phyloP scores from a whole-genome alignment of 2,113 vertebrate genomes.

The Litocranius walleri region DNA sequence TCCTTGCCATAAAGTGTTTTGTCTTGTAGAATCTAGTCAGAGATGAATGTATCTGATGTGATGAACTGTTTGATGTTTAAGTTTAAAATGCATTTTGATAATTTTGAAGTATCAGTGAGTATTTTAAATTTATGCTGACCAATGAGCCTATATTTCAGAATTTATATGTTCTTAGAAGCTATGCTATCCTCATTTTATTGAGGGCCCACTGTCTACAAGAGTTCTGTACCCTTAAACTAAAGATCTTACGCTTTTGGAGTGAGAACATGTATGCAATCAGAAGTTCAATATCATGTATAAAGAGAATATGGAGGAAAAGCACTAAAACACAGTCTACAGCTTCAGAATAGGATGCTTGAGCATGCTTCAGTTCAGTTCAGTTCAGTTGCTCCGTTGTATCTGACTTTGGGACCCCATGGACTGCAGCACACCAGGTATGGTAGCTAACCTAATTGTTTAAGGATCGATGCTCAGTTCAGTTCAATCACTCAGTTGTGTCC shows the following conservation, averaged over 20 bases:
- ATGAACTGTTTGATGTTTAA: background rate
- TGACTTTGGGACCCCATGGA: background rate
- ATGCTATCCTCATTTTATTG: background rate
- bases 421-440: background rate
- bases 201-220: background rate
- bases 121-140: conserved; percentile 7
- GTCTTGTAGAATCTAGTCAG: background rate
- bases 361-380: background rate
- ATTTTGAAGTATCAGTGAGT: background rate
- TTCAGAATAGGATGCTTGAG: background rate
- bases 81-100: background rate
- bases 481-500: accelerated
- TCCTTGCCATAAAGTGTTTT: background rate
- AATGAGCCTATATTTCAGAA: background rate
- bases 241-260: background rate
- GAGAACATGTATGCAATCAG: background rate
- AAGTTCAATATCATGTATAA: background rate
- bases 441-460: background rate
- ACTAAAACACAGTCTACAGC: background rate
- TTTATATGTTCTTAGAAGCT: background rate
- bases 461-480: no score
- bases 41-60: background rate
- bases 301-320: background rate
- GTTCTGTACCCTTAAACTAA: background rate
- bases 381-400: background rate